Base-by-base conservation (phyloP, 2,113 vertebrate genomes). In the Geococcyx californianus region DNA sequence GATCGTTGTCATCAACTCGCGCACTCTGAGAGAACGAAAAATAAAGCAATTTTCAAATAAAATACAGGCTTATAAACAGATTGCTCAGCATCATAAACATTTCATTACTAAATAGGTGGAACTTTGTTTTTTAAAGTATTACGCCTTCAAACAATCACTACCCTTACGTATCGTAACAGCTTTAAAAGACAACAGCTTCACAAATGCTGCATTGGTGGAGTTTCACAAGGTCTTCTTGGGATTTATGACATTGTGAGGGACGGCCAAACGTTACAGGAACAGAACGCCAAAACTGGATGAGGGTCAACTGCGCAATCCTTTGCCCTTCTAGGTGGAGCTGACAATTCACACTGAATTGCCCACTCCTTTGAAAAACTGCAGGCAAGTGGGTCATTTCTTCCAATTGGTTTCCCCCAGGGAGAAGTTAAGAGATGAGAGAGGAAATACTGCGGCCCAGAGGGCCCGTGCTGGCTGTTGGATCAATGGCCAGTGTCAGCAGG, bases 401-500 rank as follows among this genome's bases (percentile, higher is more conserved):
- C 93, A 96, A 90, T 13, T 91, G 96, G 96, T 88, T 68, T 51
- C 97, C 97, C 97, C 97, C 49, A 76, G 97, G 72, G 98, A 96
- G 93, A 89, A 93, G 95, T n/a, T 40, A 91, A 95, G 94, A 70
- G 80, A 56, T 60, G 90, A 79, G 89, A 89, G 91, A 95, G 87
- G 89, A 80, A 90, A 63, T 18, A 56, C 13, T 33, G 94, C 49
- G 75, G 91, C 89, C 92, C 73, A 58, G 69, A 49, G 94, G 97
- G 93, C 95, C 94, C 54, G 94, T 77, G 96, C 94, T 25, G 59
- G 94, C 96, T 69, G 96, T 89, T 45, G 95, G 97, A 98, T 98
- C 98, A 98, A 98, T 97, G 97, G 97, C 89, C 92, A 77, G 96
- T 87, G 93, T 93, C 98, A 98, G 98, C 98, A 66, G 98, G 98